Evolutionary conservation across 2,797 vertebrate genomes (phyloP).

Genomic region (Scyliorhinus canicula): DNA sequence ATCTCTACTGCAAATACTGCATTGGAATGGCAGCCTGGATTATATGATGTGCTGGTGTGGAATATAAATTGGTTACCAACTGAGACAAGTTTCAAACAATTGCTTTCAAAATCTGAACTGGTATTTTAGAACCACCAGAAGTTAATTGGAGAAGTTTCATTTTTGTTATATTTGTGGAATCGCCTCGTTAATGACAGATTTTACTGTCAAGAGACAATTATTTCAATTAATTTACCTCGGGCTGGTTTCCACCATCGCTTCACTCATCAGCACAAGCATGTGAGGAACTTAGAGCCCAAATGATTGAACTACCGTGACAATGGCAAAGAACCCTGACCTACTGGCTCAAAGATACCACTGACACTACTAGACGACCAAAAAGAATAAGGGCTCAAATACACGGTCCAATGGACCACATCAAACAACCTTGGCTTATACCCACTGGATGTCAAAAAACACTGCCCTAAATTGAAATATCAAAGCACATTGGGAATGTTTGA

Average conservation of each 20-base stretch:
- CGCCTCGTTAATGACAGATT: not conserved
- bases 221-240: not conserved
- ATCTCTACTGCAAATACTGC: not conserved
- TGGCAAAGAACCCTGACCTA: not conserved
- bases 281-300: not conserved
- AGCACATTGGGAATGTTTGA: too few species aligned
- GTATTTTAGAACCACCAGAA: not conserved
- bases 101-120: not conserved
- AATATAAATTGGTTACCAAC: not conserved
- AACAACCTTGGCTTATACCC: not conserved
- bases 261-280: not conserved
- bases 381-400: not conserved
- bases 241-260: not conserved
- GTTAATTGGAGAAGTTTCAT: not conserved
- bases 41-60: not conserved
- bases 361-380: not conserved
- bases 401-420: not conserved
- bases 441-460: too few species aligned
- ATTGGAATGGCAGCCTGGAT: not conserved
- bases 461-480: too few species aligned
- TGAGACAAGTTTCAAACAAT: not conserved
- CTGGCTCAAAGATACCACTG: not conserved
- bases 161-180: not conserved
- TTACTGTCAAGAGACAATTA: not conserved
- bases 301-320: not conserved